These are phyloP conservation scores for Dendrocopos noguchii DNA, from an alignment of 2,113 vertebrate species.

Conservation along the genomic window DNA sequence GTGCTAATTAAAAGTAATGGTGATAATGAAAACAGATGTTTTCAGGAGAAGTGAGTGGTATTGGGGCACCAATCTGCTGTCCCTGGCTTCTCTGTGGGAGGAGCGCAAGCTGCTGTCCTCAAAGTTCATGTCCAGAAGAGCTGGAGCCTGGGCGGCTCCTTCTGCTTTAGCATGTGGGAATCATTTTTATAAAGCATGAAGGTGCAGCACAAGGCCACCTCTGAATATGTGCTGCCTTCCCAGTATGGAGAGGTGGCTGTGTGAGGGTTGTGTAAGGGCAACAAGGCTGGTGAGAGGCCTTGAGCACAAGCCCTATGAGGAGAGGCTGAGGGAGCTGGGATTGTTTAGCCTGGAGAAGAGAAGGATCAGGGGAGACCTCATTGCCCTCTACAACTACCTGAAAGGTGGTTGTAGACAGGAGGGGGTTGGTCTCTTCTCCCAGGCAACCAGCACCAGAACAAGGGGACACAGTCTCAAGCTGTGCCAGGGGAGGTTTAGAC, in stretches of 20 bases:
- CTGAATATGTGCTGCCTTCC: accelerated
- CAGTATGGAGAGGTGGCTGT: not conserved
- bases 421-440: too few species aligned
- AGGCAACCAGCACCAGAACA: too few species aligned
- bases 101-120: not conserved
- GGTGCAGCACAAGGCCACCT: accelerated
- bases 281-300: too few species aligned
- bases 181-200: accelerated
- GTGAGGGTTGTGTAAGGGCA: too few species aligned
- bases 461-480: too few species aligned
- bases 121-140: not conserved
- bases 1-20: conserved; percentile 71
- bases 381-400: too few species aligned
- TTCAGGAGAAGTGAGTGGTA: not conserved
- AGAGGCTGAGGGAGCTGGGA: too few species aligned
- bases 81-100: not conserved
- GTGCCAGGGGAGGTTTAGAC: too few species aligned
- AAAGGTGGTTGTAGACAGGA: too few species aligned
- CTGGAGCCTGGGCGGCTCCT: not conserved
- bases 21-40: conserved; percentile 67
- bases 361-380: too few species aligned
- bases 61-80: not conserved
- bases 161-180: accelerated
- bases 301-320: too few species aligned
- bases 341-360: too few species aligned